Evolutionary conservation across 2,888 invertebrate genomes (phyloP).

Genomic region (Habrosyne pyritoides): DNA sequence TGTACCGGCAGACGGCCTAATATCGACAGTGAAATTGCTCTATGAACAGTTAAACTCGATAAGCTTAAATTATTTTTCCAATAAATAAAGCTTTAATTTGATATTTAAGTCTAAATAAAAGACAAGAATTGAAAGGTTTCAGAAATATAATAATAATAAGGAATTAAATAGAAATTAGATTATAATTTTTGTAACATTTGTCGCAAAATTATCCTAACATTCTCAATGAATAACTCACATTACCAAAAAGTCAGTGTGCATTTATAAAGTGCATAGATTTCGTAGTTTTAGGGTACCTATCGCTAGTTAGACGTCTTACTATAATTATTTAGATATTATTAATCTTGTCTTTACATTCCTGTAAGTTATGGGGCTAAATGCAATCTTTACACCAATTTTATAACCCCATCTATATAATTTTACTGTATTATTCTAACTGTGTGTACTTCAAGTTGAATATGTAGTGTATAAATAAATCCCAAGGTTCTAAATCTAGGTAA

Average conservation of each 20-base stretch:
- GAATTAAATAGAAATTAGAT: constrained; percentile 24
- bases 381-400: constrained; percentile 38
- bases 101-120: constrained; percentile 52
- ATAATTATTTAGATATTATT: constrained; percentile 39
- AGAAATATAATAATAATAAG: constrained; percentile 31
- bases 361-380: constrained; percentile 47
- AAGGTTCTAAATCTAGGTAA: constrained; percentile 15
- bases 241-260: constrained; percentile 70
- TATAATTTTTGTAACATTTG: constrained; percentile 23
- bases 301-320: constrained; percentile 56
- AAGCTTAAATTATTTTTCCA: constrained; percentile 12
- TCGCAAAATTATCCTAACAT: constrained; percentile 32
- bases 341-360: constrained; percentile 60
- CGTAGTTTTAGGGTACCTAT: constrained; percentile 54
- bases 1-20: not conserved
- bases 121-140: constrained; percentile 37
- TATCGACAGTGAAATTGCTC: not conserved
- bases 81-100: constrained; percentile 61
- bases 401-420: constrained; percentile 37
- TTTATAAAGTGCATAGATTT: constrained; percentile 67
- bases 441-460: constrained; percentile 19
- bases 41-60: constrained; percentile 11
- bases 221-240: constrained; percentile 26
- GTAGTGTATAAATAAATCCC: constrained; percentile 16
- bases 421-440: constrained; percentile 27